Percentiles rank a stretch among this genome's conserved stretches.
These are phyloP conservation scores for Idaea biselata DNA, from an alignment of 2,888 invertebrate genomes.

Conservation along the genomic window DNA sequence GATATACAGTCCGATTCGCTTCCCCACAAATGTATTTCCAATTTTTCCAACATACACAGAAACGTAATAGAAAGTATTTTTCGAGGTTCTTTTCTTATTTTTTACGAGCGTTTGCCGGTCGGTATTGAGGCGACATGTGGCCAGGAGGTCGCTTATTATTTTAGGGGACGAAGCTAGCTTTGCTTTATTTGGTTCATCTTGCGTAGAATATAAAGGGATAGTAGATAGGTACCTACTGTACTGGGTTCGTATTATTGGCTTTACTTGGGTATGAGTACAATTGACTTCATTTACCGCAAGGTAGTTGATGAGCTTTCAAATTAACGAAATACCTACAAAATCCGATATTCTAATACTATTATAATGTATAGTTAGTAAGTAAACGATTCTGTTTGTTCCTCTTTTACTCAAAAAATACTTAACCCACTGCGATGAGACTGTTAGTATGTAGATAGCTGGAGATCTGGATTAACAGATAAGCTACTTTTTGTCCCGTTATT, in stretches of 20 bases:
- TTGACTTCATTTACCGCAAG: not conserved
- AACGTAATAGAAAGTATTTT: slow-evolving; percentile 72
- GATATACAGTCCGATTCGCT: slow-evolving; percentile 37
- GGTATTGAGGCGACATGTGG: slow-evolving; percentile 73
- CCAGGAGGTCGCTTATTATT: slow-evolving; percentile 67
- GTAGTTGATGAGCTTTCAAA: not conserved
- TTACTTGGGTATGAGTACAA: not conserved
- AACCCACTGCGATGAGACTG: no score
- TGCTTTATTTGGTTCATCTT: slow-evolving; percentile 22
- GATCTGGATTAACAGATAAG: no score
- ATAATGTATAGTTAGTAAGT: no score
- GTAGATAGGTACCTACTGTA: not conserved
- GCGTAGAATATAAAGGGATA: slow-evolving; percentile 17
- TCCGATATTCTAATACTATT: no score
- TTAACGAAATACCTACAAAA: not conserved
- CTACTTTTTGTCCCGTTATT: no score
- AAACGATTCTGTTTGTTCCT: no score
- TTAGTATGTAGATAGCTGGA: no score
- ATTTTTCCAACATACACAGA: slow-evolving; percentile 56
- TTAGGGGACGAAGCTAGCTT: slow-evolving; percentile 37
- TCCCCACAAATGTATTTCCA: slow-evolving; percentile 65
- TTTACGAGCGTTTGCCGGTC: slow-evolving; percentile 64
- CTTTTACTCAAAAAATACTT: no score
- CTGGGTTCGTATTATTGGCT: not conserved
- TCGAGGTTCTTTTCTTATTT: slow-evolving; percentile 70